phyloP scores from a whole-genome alignment of 2,888 invertebrate genomes.

The Tetheella fluctuosa region DNA sequence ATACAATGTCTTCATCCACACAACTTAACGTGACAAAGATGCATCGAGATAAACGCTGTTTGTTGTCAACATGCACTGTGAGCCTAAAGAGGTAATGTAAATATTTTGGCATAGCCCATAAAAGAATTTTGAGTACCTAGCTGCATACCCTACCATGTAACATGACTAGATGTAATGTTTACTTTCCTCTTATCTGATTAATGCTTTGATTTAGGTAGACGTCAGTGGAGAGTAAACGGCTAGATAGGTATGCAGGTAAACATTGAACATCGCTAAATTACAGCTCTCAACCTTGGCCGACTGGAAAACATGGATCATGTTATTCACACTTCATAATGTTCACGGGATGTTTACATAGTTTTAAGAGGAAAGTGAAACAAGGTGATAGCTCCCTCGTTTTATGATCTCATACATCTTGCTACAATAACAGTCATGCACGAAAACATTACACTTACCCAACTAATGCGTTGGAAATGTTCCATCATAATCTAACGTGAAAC shows the following conservation, averaged over 20 bases:
- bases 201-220: conserved; percentile 35
- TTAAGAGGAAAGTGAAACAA: conserved; percentile 39
- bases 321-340: conserved; percentile 46
- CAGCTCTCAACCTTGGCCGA: conserved; percentile 68
- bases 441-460: conserved; percentile 4
- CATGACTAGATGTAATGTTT: conserved; percentile 36
- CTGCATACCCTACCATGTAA: conserved; percentile 36
- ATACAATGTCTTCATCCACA: conserved; percentile 34
- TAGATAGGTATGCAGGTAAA: conserved; percentile 50
- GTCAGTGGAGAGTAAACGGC: conserved; percentile 44
- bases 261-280: conserved; percentile 42
- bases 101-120: conserved; percentile 37
- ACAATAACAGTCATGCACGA: conserved; percentile 10
- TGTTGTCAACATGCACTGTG: conserved; percentile 7
- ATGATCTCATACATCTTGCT: conserved; percentile 33
- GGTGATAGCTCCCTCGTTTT: conserved; percentile 30
- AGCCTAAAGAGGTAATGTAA: conserved; percentile 19
- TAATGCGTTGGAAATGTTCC: conserved; percentile 2
- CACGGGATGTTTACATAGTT: conserved; percentile 63
- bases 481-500: conserved; percentile 1
- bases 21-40: conserved; percentile 34
- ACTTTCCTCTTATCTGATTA: conserved; percentile 43
- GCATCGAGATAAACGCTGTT: conserved; percentile 24
- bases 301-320: conserved; percentile 59
- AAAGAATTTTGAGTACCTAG: conserved; percentile 27